Evolutionary conservation across 2,888 invertebrate genomes (phyloP).

Genomic region (Acleris sparsana): DNA sequence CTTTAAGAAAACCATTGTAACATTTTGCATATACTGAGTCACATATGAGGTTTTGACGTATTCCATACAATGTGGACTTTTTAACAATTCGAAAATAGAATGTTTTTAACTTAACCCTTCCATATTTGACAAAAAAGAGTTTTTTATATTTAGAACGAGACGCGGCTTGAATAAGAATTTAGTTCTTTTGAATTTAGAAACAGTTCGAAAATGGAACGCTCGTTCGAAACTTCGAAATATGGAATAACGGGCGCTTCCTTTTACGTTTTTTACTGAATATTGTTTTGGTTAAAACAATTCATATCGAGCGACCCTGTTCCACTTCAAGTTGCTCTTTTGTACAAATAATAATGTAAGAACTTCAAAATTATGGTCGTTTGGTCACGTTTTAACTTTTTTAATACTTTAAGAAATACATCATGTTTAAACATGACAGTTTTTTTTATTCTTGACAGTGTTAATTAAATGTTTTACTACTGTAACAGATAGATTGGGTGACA

Average conservation of each 20-base stretch:
- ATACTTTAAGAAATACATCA: background rate
- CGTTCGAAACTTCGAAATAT: conserved; percentile 61
- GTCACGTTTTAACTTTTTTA: background rate
- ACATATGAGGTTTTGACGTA: conserved; percentile 81
- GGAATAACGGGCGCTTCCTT: conserved; percentile 61
- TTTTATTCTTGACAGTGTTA: no score
- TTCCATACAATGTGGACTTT: conserved; percentile 83
- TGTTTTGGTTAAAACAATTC: conserved; percentile 47
- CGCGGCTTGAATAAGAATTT: conserved; percentile 76
- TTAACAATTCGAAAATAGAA: conserved; percentile 83
- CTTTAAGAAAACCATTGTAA: conserved; percentile 37
- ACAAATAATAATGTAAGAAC: conserved; percentile 24
- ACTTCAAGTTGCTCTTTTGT: conserved; percentile 39
- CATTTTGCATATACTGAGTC: conserved; percentile 53
- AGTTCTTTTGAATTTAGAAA: conserved; percentile 79
- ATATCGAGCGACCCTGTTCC: conserved; percentile 30
- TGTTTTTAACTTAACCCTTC: conserved; percentile 83
- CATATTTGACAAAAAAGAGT: conserved; percentile 82
- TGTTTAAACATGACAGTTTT: no score
- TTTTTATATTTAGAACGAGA: conserved; percentile 80
- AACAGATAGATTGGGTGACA: no score
- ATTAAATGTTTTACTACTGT: no score
- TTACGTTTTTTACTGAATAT: conserved; percentile 45
- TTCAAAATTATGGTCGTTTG: conserved; percentile 15
- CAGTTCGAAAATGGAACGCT: conserved; percentile 69